phyloP scores from a whole-genome alignment of 2,797 vertebrate genomes.

The Hippopotamyrus pictus region DNA sequence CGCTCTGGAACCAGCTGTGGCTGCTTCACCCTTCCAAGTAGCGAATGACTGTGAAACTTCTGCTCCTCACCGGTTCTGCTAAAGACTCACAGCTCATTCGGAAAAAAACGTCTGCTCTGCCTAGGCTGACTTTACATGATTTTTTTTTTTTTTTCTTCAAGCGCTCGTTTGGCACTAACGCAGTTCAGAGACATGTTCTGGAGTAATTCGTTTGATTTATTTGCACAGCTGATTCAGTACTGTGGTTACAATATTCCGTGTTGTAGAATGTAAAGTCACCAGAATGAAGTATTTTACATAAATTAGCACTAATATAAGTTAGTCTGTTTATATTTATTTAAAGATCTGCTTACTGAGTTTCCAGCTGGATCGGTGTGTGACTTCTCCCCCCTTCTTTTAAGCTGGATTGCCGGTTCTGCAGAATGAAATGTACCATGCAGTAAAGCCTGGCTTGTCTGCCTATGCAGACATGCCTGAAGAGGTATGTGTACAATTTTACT shows the following conservation, averaged over 20 bases:
- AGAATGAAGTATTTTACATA: neutral
- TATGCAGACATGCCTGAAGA: conserved; percentile 83
- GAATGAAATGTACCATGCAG: conserved; percentile 89
- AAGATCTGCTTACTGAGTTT: neutral
- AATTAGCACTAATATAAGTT: neutral
- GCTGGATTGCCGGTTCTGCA: conserved; percentile 78
- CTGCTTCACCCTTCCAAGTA: neutral
- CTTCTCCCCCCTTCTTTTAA: conserved; percentile 45
- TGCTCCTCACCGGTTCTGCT: neutral
- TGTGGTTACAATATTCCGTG: neutral
- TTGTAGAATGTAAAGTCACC: neutral
- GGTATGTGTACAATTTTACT: conserved; percentile 62
- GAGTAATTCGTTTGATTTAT: neutral
- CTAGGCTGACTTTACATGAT: neutral
- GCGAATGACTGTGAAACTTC: neutral
- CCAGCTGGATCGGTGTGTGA: neutral
- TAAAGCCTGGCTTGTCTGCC: conserved; percentile 92
- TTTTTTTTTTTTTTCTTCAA: neutral
- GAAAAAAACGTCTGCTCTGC: neutral
- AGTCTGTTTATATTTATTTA: neutral
- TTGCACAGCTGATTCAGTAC: neutral
- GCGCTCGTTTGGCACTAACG: neutral
- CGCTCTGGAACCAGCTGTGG: neutral
- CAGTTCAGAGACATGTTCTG: neutral
- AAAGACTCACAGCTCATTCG: conserved; percentile 22